phyloP scores from a whole-genome alignment of 2,797 vertebrate species.

The Syncerus caffer region DNA sequence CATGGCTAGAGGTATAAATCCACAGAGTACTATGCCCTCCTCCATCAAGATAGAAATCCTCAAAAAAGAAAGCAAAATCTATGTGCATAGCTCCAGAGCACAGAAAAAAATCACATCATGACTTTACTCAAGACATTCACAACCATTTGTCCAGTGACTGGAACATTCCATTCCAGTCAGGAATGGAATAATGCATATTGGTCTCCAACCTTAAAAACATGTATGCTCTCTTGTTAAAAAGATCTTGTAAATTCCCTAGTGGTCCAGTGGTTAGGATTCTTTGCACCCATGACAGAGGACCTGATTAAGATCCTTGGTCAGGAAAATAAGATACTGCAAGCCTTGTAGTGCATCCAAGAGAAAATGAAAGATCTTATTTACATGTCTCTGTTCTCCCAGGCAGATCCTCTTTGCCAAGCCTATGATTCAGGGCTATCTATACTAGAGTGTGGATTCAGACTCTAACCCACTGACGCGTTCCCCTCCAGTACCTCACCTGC shows the following conservation, averaged over 20 bases:
- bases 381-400: background rate
- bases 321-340: background rate
- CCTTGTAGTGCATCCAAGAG: background rate
- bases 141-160: background rate
- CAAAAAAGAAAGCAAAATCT: background rate
- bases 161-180: too few species aligned
- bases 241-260: background rate
- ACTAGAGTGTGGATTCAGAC: accelerated
- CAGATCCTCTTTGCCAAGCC: background rate
- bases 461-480: background rate
- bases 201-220: background rate
- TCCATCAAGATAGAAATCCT: background rate
- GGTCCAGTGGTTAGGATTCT: background rate
- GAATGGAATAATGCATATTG: background rate
- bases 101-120: background rate
- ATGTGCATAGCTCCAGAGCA: background rate
- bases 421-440: background rate
- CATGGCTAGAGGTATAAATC: background rate
- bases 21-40: background rate
- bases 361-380: background rate
- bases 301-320: background rate
- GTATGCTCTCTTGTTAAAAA: background rate
- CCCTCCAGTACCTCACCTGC: background rate
- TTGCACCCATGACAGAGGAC: background rate
- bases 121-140: background rate